phyloP scores from a whole-genome alignment of 2,888 invertebrate species.

The Linnaemya vulpina region DNA sequence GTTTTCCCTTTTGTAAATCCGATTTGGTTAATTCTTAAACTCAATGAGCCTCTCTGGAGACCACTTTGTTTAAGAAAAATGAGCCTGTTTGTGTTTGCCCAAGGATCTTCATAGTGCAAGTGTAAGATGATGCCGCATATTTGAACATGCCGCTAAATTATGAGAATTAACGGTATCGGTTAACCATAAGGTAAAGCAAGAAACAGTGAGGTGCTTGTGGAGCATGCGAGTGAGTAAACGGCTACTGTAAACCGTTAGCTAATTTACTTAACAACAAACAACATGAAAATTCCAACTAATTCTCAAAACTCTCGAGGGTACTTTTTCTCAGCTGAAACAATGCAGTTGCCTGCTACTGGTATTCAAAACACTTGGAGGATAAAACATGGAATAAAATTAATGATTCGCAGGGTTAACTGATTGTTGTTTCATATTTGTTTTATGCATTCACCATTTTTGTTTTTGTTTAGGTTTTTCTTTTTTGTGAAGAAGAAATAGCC shows the following conservation, averaged over 20 bases:
- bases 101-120: conserved; percentile 38
- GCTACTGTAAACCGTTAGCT: conserved; percentile 57
- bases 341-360: conserved; percentile 63
- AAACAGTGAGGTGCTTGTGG: conserved; percentile 2
- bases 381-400: conserved; percentile 47
- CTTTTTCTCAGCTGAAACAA: conserved; percentile 42
- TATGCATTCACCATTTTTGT: conserved; percentile 6
- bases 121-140: conserved; percentile 61
- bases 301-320: conserved; percentile 52
- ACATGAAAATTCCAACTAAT: conserved; percentile 45
- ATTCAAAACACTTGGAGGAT: conserved; percentile 31
- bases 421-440: conserved; percentile 33
- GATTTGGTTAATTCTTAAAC: conserved; percentile 33
- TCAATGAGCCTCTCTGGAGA: conserved; percentile 65
- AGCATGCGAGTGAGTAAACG: conserved; percentile 2
- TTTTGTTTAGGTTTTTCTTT: too few relatives aligned
- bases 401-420: conserved; percentile 50
- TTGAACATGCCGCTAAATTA: conserved; percentile 74
- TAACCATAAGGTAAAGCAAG: conserved; percentile 60
- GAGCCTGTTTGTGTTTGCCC: conserved; percentile 32
- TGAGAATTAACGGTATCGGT: conserved; percentile 73
- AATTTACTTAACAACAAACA: conserved; percentile 25
- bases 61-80: conserved; percentile 66
- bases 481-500: conserved; percentile 12
- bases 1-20: conserved; percentile 56